phyloP scores from a whole-genome alignment of 2,797 vertebrate genomes.

The Oryzias sinensis region DNA sequence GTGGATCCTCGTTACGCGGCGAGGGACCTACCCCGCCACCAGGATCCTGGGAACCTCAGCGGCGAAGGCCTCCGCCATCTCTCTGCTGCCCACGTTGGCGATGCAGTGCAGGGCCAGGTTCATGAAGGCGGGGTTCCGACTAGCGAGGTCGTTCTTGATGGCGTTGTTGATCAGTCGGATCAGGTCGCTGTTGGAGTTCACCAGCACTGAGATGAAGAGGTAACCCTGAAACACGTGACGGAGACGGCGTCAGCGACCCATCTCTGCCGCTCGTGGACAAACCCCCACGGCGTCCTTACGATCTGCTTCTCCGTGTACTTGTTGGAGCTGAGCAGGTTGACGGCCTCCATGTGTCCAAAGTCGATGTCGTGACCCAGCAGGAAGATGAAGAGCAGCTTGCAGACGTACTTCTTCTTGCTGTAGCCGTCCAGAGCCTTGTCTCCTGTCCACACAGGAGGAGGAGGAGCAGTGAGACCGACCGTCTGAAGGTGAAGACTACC shows the following conservation, averaged over 20 bases:
- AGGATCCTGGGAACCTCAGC: constrained; percentile 87
- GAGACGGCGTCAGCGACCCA: neutral
- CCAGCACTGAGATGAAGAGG: constrained; percentile 91
- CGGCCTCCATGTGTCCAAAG: constrained; percentile 92
- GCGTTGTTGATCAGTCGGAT: constrained; percentile 91
- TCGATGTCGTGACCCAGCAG: constrained; percentile 91
- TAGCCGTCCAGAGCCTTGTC: constrained; percentile 73
- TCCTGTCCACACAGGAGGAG: constrained; percentile 22
- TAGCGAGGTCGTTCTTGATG: constrained; percentile 89
- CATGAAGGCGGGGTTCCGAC: constrained; percentile 92
- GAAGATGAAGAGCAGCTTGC: constrained; percentile 93
- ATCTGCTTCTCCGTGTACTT: constrained; percentile 94
- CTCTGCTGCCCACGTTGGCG: constrained; percentile 90
- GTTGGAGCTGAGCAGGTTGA: constrained; percentile 91
- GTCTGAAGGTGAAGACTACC: too few relatives aligned
- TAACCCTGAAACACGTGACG: constrained; percentile 77
- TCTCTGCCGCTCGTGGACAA: neutral
- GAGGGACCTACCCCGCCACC: constrained; percentile 84
- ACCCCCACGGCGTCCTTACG: constrained; percentile 66
- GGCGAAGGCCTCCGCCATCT: constrained; percentile 91
- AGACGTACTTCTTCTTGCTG: constrained; percentile 92
- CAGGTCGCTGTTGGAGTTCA: constrained; percentile 91
- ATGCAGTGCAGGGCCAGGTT: constrained; percentile 92
- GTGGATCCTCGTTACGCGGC: neutral
- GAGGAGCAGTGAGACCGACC: too few relatives aligned